Conservation (phyloP, 2,797 vertebrate genomes). For the Hybognathus amarus region DNA sequence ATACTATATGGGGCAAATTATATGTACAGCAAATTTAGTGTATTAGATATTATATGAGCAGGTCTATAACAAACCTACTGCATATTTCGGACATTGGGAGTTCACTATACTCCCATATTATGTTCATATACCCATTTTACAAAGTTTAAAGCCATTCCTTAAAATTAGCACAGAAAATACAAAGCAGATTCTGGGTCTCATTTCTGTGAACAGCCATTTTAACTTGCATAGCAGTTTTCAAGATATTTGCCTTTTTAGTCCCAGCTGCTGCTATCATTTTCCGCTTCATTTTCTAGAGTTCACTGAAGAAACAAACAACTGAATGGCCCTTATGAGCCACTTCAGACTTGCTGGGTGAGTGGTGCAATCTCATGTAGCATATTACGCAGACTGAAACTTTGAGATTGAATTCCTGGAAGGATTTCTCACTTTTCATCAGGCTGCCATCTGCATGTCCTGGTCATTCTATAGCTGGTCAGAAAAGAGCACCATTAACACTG, state of each 20-base stretch:
- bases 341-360: constrained; percentile 36
- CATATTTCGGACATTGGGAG: background rate
- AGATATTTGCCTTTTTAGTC: constrained; percentile 22
- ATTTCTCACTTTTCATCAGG: constrained; percentile 29
- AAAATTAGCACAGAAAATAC: background rate
- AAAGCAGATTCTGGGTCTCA: background rate
- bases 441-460: constrained; percentile 30
- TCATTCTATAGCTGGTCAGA: constrained; percentile 29
- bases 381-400: constrained; percentile 37
- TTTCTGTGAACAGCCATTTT: background rate
- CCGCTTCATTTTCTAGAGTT: constrained; percentile 27
- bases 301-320: constrained; percentile 40
- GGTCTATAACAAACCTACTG: background rate
- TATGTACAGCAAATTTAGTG: background rate
- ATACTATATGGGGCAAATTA: background rate
- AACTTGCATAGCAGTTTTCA: background rate
- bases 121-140: background rate
- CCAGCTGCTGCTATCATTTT: constrained; percentile 33
- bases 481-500: constrained; percentile 22
- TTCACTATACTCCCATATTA: background rate
- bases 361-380: constrained; percentile 35
- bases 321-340: constrained; percentile 33
- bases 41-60: background rate
- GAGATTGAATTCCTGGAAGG: constrained; percentile 35
- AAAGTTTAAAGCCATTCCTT: background rate